Evolutionary conservation across 2,797 vertebrate genomes (phyloP), one percentile per base, ranked within the genome.

Genomic region (Sebastes ruberrimus): DNA sequence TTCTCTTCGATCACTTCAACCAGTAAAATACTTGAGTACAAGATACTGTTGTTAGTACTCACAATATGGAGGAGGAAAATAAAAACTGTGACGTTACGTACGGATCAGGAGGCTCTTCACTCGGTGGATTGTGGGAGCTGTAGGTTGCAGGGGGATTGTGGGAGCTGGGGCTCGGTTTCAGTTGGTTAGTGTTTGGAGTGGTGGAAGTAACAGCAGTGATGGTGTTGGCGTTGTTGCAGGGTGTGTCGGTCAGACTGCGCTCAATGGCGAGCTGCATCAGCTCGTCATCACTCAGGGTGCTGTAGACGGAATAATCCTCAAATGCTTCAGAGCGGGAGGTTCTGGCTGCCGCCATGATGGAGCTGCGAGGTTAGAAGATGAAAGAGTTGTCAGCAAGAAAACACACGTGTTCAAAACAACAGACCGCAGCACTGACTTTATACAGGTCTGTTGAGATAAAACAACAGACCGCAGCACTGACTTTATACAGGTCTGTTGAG

Each of bases 191-290:
- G 56, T n/a, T 55, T 56, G 46, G 35, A 0, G 3, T 14, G 52
- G 9, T 0, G 16, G 28, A 11, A 5, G 57, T 7, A 2, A 28
- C 14, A 2, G 33, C 1, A 7, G 9, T 32, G 38, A n/a, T 10
- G 27, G 5, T 1, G 13, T 8, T 59, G 25, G 52, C 0, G 0
- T 61, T 13, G 70, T 28, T 55, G 60, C 22, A 3, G 6, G 82
- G 73, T 3, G 33, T 33, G 72, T 96, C 97, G 0, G 83, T 87
- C 66, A 99, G 86, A 80, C 98, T 99, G 91, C 97, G 97, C 76
- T 97, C 96, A 0, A 99, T 97, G 80, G 97, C 97, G 85, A 99
- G 92, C 87, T 97, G 96, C 72, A 99, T 87, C 25, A 98, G 95
- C 76, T 99, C 96, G 0, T 98, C 96, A 53, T 99, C 98, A 0